These are phyloP conservation scores for Eleutherodactylus coqui DNA, from an alignment of 2,797 vertebrate genomes.

Conservation along the genomic window DNA sequence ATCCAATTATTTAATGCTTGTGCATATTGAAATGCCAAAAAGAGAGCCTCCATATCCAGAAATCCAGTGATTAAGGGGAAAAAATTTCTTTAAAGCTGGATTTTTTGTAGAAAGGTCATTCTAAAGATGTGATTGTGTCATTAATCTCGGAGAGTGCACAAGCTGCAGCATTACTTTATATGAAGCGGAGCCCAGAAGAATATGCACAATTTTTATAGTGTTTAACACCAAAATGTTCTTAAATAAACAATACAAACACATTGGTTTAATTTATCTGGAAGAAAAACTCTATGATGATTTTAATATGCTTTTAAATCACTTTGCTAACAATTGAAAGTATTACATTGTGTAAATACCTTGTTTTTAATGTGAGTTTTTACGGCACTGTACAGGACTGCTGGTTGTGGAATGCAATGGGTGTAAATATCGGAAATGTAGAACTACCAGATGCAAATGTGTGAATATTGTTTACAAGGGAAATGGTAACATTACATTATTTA, in stretches of 20 bases:
- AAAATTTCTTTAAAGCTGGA: background rate
- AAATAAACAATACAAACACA: constrained; percentile 6
- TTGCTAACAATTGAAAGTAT: constrained; percentile 67
- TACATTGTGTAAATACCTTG: constrained; percentile 72
- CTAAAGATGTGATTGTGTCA: constrained; percentile 38
- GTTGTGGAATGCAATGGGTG: constrained; percentile 76
- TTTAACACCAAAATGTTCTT: constrained; percentile 59
- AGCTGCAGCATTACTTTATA: background rate
- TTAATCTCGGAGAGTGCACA: background rate
- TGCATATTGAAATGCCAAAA: constrained; percentile 67
- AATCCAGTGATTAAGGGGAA: background rate
- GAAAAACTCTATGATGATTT: constrained; percentile 67
- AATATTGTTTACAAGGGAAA: constrained; percentile 81
- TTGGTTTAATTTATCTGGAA: constrained; percentile 57
- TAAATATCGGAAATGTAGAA: constrained; percentile 78
- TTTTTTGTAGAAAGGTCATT: constrained; percentile 36
- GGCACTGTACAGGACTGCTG: constrained; percentile 78
- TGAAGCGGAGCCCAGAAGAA: background rate
- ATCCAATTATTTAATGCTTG: constrained; percentile 65
- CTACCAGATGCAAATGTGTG: constrained; percentile 77
- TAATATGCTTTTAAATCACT: constrained; percentile 32
- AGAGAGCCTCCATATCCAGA: constrained; percentile 63
- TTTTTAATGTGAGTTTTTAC: constrained; percentile 70
- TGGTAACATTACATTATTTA: constrained; percentile 76
- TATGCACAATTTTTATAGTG: constrained; percentile 45